Conservation (phyloP, 2,888 invertebrate genomes). For the Synanthedon tipuliformis region DNA sequence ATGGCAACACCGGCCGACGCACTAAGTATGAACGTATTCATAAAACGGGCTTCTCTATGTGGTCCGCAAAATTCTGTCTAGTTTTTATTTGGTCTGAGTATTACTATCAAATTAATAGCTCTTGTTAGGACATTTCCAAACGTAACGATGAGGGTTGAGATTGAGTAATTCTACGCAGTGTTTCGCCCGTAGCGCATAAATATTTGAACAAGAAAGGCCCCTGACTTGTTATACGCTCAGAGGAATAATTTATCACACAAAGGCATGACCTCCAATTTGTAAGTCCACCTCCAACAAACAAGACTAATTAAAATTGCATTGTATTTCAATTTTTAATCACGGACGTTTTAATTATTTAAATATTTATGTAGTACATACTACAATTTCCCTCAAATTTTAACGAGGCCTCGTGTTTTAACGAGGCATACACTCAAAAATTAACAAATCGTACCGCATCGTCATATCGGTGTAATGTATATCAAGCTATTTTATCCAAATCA, state of each 20-base stretch:
- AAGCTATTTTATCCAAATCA: too few species aligned
- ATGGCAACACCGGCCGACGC: too few species aligned
- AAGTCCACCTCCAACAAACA: slow-evolving; percentile 1
- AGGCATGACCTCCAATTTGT: slow-evolving; percentile 13
- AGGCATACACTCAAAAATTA: too few species aligned
- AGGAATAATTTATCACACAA: slow-evolving; percentile 23
- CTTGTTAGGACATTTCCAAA: background rate
- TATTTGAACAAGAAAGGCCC: slow-evolving; percentile 21
- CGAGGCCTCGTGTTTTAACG: too few species aligned
- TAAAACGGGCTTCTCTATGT: too few species aligned
- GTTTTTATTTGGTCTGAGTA: background rate
- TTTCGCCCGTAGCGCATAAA: slow-evolving; percentile 16
- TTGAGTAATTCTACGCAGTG: slow-evolving; percentile 3
- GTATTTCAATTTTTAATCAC: background rate
- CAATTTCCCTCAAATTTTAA: too few species aligned
- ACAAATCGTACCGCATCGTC: too few species aligned
- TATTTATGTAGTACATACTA: too few species aligned
- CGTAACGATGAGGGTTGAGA: background rate
- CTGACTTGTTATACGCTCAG: slow-evolving; percentile 13
- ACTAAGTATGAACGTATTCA: too few species aligned
- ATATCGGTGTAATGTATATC: too few species aligned
- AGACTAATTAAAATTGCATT: background rate
- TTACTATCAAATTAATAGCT: background rate
- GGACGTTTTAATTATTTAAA: background rate
- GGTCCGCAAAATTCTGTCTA: too few species aligned